phyloP scores from a whole-genome alignment of 2,888 invertebrate species.

The Eupithecia dodoneata region DNA sequence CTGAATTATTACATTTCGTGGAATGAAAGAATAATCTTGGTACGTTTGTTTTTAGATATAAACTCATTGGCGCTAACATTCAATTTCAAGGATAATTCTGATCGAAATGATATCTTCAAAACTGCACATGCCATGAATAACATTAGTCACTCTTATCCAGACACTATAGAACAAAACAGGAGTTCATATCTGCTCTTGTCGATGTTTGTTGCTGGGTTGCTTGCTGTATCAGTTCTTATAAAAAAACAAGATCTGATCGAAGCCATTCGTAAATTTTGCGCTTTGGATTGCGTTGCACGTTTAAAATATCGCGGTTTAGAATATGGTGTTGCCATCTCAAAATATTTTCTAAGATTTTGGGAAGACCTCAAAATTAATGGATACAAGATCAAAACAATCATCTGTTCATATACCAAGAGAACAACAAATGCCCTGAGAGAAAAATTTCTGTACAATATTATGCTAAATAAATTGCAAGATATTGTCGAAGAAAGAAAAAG shows the following conservation, averaged over 20 bases:
- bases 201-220: conserved; percentile 64
- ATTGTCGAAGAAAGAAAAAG: conserved; percentile 63
- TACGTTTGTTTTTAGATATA: not conserved
- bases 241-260: conserved; percentile 55
- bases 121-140: not conserved
- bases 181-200: conserved; percentile 51
- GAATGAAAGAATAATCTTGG: not conserved
- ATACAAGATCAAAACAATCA: conserved; percentile 3
- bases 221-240: conserved; percentile 59
- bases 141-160: conserved; percentile 18
- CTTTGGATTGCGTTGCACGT: conserved; percentile 30
- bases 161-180: conserved; percentile 36
- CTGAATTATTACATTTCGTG: not conserved
- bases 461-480: conserved; percentile 66
- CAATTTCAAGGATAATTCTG: conserved; percentile 37
- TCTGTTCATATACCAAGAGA: conserved; percentile 19
- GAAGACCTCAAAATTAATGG: conserved; percentile 30
- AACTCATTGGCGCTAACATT: conserved; percentile 23
- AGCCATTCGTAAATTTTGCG: conserved; percentile 29
- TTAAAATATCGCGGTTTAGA: conserved; percentile 50
- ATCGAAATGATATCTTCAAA: conserved; percentile 13
- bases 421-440: conserved; percentile 22
- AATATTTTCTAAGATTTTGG: conserved; percentile 44
- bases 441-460: conserved; percentile 48
- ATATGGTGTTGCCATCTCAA: conserved; percentile 43